phyloP scores from a whole-genome alignment of 2,888 invertebrate genomes.

The Marronus borbonicus region DNA sequence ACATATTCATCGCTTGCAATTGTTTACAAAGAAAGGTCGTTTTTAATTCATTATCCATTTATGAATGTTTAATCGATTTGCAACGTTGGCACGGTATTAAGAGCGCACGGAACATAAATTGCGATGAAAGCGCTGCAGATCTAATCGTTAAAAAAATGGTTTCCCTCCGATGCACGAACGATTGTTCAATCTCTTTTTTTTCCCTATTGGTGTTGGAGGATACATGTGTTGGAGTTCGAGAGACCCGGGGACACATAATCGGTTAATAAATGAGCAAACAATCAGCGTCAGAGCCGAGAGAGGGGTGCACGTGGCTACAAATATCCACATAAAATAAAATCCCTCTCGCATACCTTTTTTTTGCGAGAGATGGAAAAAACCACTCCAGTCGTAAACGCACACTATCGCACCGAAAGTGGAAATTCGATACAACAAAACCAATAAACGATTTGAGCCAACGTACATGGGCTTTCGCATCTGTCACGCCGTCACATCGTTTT shows the following conservation, averaged over 20 bases:
- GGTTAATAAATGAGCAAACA: slow-evolving; percentile 50
- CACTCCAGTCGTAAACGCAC: slow-evolving; percentile 40
- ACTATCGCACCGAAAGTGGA: slow-evolving; percentile 47
- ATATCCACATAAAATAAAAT: slow-evolving; percentile 33
- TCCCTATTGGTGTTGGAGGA: not conserved
- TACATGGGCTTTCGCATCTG: slow-evolving; percentile 58
- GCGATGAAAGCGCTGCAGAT: too few species aligned
- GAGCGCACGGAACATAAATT: too few species aligned
- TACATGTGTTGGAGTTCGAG: slow-evolving; percentile 1
- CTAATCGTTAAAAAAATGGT: too few species aligned
- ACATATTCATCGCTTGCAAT: too few species aligned
- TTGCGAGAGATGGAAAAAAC: not conserved
- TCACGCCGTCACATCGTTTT: slow-evolving; percentile 53
- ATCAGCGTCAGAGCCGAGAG: slow-evolving; percentile 32
- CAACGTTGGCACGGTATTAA: too few species aligned
- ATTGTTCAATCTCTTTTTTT: too few species aligned
- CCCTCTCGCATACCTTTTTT: not conserved
- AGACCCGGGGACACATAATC: slow-evolving; percentile 47
- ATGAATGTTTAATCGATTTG: too few species aligned
- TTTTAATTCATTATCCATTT: too few species aligned
- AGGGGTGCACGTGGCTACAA: not conserved
- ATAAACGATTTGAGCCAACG: slow-evolving; percentile 57
- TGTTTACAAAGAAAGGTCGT: too few species aligned
- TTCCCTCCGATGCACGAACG: too few species aligned
- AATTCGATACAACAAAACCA: slow-evolving; percentile 57